These are phyloP conservation scores for Sorex fumeus DNA, from an alignment of 2,113 vertebrate species.

Conservation along the genomic window DNA sequence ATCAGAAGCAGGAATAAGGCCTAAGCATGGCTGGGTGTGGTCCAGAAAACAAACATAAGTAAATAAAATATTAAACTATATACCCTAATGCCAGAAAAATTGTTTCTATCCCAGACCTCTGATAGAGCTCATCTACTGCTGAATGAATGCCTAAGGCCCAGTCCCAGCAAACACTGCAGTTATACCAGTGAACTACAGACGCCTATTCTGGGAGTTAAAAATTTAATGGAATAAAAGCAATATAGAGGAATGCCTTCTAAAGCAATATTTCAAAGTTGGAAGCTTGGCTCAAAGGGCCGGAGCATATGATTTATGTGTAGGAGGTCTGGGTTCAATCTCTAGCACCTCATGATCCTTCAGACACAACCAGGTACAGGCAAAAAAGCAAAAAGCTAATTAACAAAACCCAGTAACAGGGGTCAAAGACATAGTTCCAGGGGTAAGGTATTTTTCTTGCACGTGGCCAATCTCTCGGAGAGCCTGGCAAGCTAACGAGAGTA, in stretches of 20 bases:
- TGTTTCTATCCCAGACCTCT: background rate
- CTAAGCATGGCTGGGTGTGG: too few species aligned
- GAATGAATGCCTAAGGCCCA: background rate
- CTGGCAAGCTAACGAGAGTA: too few species aligned
- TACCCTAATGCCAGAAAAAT: background rate
- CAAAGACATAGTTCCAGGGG: too few species aligned
- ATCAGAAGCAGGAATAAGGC: too few species aligned
- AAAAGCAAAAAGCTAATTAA: too few species aligned
- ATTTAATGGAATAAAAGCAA: slow-evolving; percentile 50
- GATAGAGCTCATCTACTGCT: background rate
- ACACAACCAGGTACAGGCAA: too few species aligned
- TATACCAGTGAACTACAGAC: background rate
- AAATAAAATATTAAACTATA: background rate
- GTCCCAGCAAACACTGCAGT: slow-evolving; percentile 9
- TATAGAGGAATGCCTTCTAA: background rate
- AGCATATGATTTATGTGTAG: background rate
- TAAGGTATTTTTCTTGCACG: background rate
- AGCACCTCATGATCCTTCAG: too few species aligned
- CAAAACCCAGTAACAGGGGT: too few species aligned
- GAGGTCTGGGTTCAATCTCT: too few species aligned
- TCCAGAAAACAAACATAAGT: too few species aligned
- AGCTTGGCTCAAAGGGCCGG: too few species aligned
- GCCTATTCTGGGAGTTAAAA: slow-evolving; percentile 5
- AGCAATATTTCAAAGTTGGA: background rate
- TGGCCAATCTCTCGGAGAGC: background rate